Conservation (phyloP, 1,140 invertebrate genomes). For the Trinorchestia longiramus region DNA sequence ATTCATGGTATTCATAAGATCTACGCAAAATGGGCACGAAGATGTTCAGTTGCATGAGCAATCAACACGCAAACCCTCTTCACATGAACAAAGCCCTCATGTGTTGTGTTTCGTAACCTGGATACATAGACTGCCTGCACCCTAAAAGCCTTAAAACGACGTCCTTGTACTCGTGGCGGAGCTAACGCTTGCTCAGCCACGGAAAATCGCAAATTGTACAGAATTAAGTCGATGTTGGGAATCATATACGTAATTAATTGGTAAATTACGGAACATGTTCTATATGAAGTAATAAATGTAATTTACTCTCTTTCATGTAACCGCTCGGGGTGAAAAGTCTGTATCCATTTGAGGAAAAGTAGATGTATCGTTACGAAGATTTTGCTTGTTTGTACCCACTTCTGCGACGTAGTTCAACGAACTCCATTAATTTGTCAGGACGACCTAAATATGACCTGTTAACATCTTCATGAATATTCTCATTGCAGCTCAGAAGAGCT, state of each 20-base stretch:
- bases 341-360: not conserved
- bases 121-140: not conserved
- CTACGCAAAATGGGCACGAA: not conserved
- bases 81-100: not conserved
- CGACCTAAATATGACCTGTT: not conserved
- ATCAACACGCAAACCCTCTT: not conserved
- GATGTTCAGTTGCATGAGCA: not conserved
- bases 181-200: not conserved
- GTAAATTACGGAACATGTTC: not conserved
- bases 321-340: not conserved
- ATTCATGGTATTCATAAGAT: not conserved
- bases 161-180: not conserved
- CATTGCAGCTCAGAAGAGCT: not conserved
- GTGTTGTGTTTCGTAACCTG: conserved; percentile 6
- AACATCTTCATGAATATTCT: not conserved
- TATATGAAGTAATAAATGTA: not conserved
- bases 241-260: not conserved
- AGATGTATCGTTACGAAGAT: not conserved
- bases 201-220: not conserved
- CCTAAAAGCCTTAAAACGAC: not conserved
- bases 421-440: not conserved
- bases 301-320: not conserved
- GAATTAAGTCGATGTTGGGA: too few relatives aligned
- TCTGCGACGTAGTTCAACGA: not conserved
- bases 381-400: not conserved